Evolutionary conservation across 2,113 vertebrate genomes (phyloP), one percentile per base, ranked within the genome.

Genomic region (Psilopsiagon aymara): DNA sequence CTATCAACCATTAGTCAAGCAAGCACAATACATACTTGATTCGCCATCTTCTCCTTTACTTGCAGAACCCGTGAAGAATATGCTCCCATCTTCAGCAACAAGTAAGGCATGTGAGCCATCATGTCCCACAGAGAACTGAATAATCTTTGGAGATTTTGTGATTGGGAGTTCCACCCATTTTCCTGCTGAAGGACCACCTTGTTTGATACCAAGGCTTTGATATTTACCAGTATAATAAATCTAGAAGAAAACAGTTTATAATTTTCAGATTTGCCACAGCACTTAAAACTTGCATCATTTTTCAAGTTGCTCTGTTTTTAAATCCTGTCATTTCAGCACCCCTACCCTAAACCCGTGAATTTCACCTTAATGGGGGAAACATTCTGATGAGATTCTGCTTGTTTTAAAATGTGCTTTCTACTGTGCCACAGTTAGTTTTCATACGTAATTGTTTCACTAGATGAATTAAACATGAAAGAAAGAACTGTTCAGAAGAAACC

Each of bases 151-250:
- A 86, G 99, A 99, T 97, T 99, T 99, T 46, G 99, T 99, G 85
- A 99, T 98, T 46, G 99, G 99, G 62, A 99, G 94, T 90, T 99
- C 99, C 95, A 99, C 99, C 99, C 99, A 99, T 90, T 99, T 99
- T 86, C 99, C 99, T 92, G 99, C 98, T 43, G 99, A 99, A 52
- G 99, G 99, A 49, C 99, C 99, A 29, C 99, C 99, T 97, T 99
- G 99, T 96, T 99, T 99, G 97, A 99, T 99, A 94, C 99, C 99
- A 79, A 99, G 98, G 94, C 99, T 99, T 98, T 99, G 99, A 94
- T 99, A 99, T 94, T 99, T 99, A 75, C 99, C 99, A 88, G 99
- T 99, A 89, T 99, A 99, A 98, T 99, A 99, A 92, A 99, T 98
- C 99, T 99, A 97, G 39, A 64, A 93, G 62, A 81, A 69, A 96